A percentile compares a stretch with the other conserved stretches of the same genome.
Evolutionary conservation across 1,140 invertebrate genomes (phyloP).

Genomic region (Chlorops oryzae): DNA sequence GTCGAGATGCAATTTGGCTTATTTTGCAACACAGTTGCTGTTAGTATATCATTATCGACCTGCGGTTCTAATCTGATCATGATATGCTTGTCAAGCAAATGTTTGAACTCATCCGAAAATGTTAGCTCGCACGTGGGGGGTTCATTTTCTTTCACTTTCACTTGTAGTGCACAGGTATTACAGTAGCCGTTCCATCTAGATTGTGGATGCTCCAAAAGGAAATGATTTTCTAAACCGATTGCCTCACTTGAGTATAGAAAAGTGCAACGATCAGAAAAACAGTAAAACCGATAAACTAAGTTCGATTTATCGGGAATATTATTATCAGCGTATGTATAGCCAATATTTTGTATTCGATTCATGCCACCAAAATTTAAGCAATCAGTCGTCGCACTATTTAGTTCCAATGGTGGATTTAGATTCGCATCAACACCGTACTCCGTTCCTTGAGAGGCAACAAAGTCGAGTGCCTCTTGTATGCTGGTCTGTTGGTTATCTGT

Average conservation of each 20-base stretch:
- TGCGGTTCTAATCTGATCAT: background rate
- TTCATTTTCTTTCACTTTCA: background rate
- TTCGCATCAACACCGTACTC: too few species aligned
- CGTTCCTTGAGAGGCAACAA: too few species aligned
- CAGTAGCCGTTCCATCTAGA: slow-evolving; percentile 20
- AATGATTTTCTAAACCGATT: slow-evolving; percentile 16
- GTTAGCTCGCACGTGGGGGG: too few species aligned
- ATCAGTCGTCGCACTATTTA: too few species aligned
- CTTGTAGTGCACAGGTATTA: slow-evolving; percentile 14
- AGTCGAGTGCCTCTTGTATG: slow-evolving; percentile 17
- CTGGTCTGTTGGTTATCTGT: slow-evolving; percentile 4
- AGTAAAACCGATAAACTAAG: slow-evolving; percentile 12
- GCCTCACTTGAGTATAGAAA: slow-evolving; percentile 18
- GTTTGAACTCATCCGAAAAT: slow-evolving; percentile 11
- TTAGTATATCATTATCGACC: too few species aligned
- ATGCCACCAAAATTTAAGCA: too few species aligned
- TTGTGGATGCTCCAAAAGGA: slow-evolving; percentile 14
- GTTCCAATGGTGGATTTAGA: too few species aligned
- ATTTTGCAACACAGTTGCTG: too few species aligned
- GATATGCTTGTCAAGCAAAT: slow-evolving; percentile 17
- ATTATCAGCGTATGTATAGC: background rate
- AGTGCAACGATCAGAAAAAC: slow-evolving; percentile 11
- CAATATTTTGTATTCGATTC: slow-evolving; percentile 14
- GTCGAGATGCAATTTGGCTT: too few species aligned
- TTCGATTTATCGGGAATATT: slow-evolving; percentile 1